Base-by-base conservation (phyloP, 2,888 invertebrate species). In the Caenorhabditis sinica region DNA sequence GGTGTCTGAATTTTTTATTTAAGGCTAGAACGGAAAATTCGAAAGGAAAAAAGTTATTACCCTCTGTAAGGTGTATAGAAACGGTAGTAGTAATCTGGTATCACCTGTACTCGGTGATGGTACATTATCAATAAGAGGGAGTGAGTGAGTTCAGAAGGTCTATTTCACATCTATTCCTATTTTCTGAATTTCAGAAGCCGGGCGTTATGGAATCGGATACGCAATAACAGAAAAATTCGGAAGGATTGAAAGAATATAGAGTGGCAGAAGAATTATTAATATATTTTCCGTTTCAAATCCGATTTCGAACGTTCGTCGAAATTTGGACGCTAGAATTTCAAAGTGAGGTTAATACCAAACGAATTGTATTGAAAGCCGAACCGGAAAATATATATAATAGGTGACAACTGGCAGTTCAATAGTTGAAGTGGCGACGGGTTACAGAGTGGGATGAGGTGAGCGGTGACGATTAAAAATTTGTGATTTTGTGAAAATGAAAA, bases 351-450 rank as follows among this genome's bases (percentile, higher is more conserved):
- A 74, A 75, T 82, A 75, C 75, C 53, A 49, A 49, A 49, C 49
- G 45, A 63, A 75, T 45, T 61, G 69, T 53, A 68, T 69, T 11
- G 72, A 69, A 73, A 82, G 69, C 69, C 80, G 45, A 72, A 80
- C 80, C 80, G 80, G 80, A 80, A 80, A 72, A 45, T 79, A 4
- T 9, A 13, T 40, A 72, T 72, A 80, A 80, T 80, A 72, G 72
- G 72, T 72, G 63, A 53, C 61, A 79, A 71, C 33, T 63, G 56
- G 17, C 71, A 25, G 69, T 71, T 60, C 51, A 63, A 60, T 71
- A 71, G 28, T 40, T 40, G 40, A 40, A 40, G 40, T 40, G 40
- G 40, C 40, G n/a, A n/a, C n/a, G 40, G 63, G 11, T 36, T 43
- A 23, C 45, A 66, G 43, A 45, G 43, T 20, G 36, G 20, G 43